Evolutionary conservation across 2,113 vertebrate species (phyloP), one percentile per base, ranked within the genome.

Genomic region (Madoqua kirkii): DNA sequence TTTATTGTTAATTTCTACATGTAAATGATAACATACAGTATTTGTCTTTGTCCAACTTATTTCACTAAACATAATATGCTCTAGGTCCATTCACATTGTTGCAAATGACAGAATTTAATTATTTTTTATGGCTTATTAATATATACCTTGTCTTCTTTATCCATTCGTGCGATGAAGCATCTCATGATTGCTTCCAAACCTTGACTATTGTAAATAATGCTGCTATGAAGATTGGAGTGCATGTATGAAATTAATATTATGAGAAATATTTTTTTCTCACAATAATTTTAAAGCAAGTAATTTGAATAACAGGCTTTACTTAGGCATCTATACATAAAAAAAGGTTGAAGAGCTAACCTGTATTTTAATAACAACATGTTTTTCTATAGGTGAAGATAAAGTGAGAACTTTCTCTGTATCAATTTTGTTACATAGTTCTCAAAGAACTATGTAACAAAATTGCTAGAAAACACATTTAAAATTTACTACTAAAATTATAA

Each of bases 281-380:
- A 60, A 89, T 76, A 88, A 94, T 74, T 54, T 87, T 67, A 94
- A 96, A 82, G 16, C 29, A 94, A 60, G 25, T 60, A 1, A 60
- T 82, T 87, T 82, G 52, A 87, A 36, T 33, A 92, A 74, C 3
- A 43, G 12, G 11, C 36, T 89, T 96, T 71, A 81, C 29, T 60
- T 74, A 31, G 29, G 50, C n/a, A 13, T 57, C 52, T 76, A 48
- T 6, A 86, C 71, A 59, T 81, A 45, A 83, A 43, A 57, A 92
- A 48, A 19, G 36, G 62, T 25, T 82, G 17, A 59, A 71, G n/a
- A 62, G n/a, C 71, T 52, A 60, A 82, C 43, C 29, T 23, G 45
- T 59, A 71, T 91, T 91, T 94, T 74, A 91, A 54, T 91, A 94
- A 67, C 40, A 94, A 59, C 48, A 79, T 59, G 25, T 91, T 94